phyloP scores from a whole-genome alignment of 2,113 vertebrate species.

The Oreochromis aureus region DNA sequence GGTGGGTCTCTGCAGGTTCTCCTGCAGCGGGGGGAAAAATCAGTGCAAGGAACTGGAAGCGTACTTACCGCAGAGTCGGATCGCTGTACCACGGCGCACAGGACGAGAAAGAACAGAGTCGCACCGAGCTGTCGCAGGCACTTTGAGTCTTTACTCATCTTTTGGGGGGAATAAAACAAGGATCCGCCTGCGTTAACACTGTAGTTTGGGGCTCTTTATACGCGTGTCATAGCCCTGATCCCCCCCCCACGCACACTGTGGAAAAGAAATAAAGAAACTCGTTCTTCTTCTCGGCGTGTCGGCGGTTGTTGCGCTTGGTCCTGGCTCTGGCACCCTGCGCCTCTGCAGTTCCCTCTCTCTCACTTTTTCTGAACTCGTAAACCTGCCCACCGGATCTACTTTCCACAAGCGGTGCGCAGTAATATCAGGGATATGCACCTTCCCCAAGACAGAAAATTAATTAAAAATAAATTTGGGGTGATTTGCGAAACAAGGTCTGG shows the following conservation, averaged over 20 bases:
- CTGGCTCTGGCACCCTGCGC: conserved; percentile 60
- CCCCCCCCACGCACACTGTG: neutral
- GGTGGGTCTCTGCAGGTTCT: neutral
- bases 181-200: conserved; percentile 55
- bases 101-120: conserved; percentile 51
- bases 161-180: conserved; percentile 16
- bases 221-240: conserved; percentile 59
- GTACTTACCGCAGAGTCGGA: conserved; percentile 72
- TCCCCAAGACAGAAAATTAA: neutral
- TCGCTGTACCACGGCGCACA: conserved; percentile 58
- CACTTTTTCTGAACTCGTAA: conserved; percentile 60
- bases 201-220: conserved; percentile 13
- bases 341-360: conserved; percentile 58
- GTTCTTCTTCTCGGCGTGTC: neutral
- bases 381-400: conserved; percentile 70
- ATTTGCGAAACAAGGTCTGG: rapidly evolving
- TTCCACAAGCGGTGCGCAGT: conserved; percentile 27
- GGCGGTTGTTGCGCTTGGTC: conserved; percentile 32
- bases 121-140: conserved; percentile 46
- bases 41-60: neutral
- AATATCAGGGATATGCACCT: neutral
- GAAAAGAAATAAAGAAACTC: neutral
- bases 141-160: conserved; percentile 63
- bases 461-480: neutral
- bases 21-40: neutral